Base-by-base conservation (phyloP, 2,888 invertebrate genomes). In the Agrilus cyanescens region DNA sequence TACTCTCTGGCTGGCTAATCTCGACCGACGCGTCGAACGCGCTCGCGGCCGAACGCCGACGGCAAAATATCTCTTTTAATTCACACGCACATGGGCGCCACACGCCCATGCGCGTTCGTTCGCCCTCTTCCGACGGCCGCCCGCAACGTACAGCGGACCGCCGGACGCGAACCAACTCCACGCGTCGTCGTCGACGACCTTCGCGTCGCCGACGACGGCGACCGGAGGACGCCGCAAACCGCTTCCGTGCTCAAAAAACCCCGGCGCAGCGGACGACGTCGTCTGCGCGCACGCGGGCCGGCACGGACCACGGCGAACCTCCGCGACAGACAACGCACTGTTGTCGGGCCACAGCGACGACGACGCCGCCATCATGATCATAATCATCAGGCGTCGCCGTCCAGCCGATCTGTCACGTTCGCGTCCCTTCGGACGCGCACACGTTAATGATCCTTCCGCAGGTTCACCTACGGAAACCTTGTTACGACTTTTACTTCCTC, bases 401-500 rank as follows among this genome's bases (percentile, higher is more conserved):
- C 32, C 12, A n/a, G 12, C n/a, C 3, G 32, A 32, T n/a, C 4
- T 5, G 4, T 32, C n/a, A 32, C n/a, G 3, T 32, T 5, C 13
- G 13, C 12, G 6, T 12, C 32, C 13, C 13, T 34, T 34, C 7
- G 13, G n/a, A 12, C 4, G 7, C n/a, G 10, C 3, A 16, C 12
- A 45, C 57, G 50, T 48, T 60, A 66, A 65, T 68, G 66, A 68
- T 66, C 67, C 67, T 64, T 67, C 67, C 65, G 72, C 72, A 73
- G 73, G 73, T 75, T 75, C 73, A 72, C 73, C 74, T 74, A 75
- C 73, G 71, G 73, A 73, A 72, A 76, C 74, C 74, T 74, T 75
- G 74, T 74, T 74, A 75, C 73, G 72, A 74, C n/a, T n/a, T n/a
- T n/a, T n/a, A n/a, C n/a, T n/a, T n/a, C n/a, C n/a, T n/a, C n/a